These are phyloP conservation scores for Labeo calbasu DNA, from an alignment of 2,797 vertebrate genomes.

Conservation along the genomic window DNA sequence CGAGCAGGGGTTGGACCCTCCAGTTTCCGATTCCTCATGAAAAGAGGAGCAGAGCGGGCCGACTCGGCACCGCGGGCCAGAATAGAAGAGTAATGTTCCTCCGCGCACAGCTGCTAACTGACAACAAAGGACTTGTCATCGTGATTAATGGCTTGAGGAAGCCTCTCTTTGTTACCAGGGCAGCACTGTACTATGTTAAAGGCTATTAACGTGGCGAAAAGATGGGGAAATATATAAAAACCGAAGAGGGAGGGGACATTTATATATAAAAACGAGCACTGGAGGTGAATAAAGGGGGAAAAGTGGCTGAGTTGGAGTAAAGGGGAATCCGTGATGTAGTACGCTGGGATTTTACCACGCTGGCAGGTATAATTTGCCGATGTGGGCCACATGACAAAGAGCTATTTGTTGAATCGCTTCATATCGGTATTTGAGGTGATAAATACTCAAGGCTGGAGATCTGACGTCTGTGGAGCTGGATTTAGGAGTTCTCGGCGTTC, in stretches of 20 bases:
- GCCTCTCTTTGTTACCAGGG: constrained; percentile 61
- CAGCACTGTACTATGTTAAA: constrained; percentile 63
- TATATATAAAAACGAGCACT: constrained; percentile 23
- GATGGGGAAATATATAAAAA: constrained; percentile 39
- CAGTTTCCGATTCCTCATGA: constrained; percentile 63
- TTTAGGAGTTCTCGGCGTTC: constrained; percentile 36
- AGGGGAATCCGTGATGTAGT: constrained; percentile 18
- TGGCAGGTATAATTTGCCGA: constrained; percentile 1
- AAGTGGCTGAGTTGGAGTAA: constrained; percentile 1
- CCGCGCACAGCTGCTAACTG: constrained; percentile 65
- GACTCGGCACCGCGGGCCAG: constrained; percentile 58
- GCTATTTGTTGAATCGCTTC: constrained; percentile 36
- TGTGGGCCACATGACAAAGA: not conserved
- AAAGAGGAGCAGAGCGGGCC: constrained; percentile 56
- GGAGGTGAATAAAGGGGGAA: not conserved
- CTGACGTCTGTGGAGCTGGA: not conserved
- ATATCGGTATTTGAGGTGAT: constrained; percentile 34
- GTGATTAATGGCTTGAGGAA: constrained; percentile 65
- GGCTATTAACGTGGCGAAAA: constrained; percentile 59
- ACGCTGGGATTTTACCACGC: not conserved
- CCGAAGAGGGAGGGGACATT: constrained; percentile 23
- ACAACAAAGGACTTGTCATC: constrained; percentile 66
- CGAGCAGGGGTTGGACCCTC: constrained; percentile 60
- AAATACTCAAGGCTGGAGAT: constrained; percentile 12
- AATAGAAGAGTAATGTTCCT: constrained; percentile 68